Evolutionary conservation across 2,888 invertebrate species (phyloP).

Genomic region (Antitype chi): DNA sequence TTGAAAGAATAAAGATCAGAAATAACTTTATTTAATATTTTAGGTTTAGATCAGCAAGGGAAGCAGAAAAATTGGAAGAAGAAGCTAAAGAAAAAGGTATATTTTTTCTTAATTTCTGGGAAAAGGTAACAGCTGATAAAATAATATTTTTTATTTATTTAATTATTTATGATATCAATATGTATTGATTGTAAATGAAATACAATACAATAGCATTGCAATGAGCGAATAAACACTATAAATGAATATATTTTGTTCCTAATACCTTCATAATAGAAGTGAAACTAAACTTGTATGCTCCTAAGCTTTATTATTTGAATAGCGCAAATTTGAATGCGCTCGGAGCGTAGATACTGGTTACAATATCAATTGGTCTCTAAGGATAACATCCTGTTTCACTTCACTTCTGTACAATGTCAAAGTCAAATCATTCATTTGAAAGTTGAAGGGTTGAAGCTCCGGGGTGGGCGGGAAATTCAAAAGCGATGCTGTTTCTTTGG

Average conservation of each 20-base stretch:
- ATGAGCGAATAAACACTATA: background rate
- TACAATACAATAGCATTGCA: background rate
- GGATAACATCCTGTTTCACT: background rate
- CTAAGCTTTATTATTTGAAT: background rate
- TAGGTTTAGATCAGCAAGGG: slow-evolving; percentile 97
- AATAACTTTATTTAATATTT: slow-evolving; percentile 35
- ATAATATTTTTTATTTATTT: background rate
- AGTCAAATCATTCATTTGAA: background rate
- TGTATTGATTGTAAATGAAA: background rate
- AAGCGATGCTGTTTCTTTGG: no score
- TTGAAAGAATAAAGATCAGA: background rate
- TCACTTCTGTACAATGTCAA: background rate
- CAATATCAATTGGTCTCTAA: background rate
- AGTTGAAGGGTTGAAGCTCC: no score
- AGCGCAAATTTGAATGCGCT: background rate
- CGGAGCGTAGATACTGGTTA: background rate
- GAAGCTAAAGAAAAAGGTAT: slow-evolving; percentile 93
- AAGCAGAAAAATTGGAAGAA: slow-evolving; percentile 94
- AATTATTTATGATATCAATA: background rate
- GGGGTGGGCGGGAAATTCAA: no score
- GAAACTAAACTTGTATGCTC: background rate
- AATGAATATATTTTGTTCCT: background rate
- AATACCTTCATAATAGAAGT: background rate
- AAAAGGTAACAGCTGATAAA: background rate
- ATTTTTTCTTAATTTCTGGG: background rate